Conservation (phyloP, 2,113 vertebrate genomes). For the Channa argus region DNA sequence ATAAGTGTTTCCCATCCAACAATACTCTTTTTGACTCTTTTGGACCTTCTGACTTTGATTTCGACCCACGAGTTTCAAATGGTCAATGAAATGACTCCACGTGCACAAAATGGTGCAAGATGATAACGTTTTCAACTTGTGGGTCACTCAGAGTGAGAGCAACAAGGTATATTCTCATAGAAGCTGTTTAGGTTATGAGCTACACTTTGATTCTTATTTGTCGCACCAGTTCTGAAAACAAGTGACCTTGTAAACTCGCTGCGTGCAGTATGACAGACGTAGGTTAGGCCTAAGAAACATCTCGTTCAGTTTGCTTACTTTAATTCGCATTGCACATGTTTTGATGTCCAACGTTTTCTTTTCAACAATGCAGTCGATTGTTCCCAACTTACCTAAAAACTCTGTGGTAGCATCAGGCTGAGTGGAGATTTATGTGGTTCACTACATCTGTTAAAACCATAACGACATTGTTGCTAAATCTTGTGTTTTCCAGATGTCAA, state of each 20-base stretch:
- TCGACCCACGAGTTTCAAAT: slow-evolving; percentile 3
- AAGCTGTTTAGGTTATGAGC: neutral
- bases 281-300: slow-evolving; percentile 2
- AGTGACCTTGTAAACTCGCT: slow-evolving; percentile 58
- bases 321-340: slow-evolving; percentile 8
- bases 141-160: slow-evolving; percentile 1
- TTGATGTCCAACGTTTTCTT: slow-evolving; percentile 19
- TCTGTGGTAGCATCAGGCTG: slow-evolving; percentile 57
- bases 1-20: slow-evolving; percentile 3
- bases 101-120: neutral
- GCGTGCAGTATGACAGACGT: slow-evolving; percentile 17
- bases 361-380: slow-evolving; percentile 36
- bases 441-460: slow-evolving; percentile 77
- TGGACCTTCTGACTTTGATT: neutral
- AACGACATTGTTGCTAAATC: slow-evolving; percentile 62
- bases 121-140: neutral
- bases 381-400: slow-evolving; percentile 42
- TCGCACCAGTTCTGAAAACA: slow-evolving; percentile 33
- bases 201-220: slow-evolving; percentile 12
- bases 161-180: neutral
- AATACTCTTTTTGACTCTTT: too few relatives aligned
- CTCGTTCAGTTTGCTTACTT: slow-evolving; percentile 4
- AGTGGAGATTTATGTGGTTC: slow-evolving; percentile 70
- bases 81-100: neutral
- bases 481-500: slow-evolving; percentile 60